Evolutionary conservation across 2,113 vertebrate species (phyloP), one percentile per base, ranked within the genome.

Genomic region (Ictidomys tridecemlineatus): DNA sequence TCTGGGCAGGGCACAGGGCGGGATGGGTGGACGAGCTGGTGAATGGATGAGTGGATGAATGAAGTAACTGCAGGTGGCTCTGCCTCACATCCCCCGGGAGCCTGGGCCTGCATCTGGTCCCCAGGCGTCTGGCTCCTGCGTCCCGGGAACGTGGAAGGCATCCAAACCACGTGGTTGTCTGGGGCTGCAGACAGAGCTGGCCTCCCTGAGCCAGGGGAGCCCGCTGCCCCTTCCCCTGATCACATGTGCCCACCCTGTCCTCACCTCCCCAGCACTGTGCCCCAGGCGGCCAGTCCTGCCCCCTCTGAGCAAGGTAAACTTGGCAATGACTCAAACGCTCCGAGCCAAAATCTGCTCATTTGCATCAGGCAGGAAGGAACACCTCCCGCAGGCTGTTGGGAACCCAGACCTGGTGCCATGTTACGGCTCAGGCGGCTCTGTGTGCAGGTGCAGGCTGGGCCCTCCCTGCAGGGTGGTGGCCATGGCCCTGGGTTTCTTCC

Each of bases 291-390:
- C 37, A 1, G 34, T 37, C 28, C 61, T 10, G 45, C 34, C 13
- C 1, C 24, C 0, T 10, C 39, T 4, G 16, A 51, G 48, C 84
- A 14, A 1, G 4, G 0, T 6, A 34, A 32, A 9, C 24, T 6
- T 61, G 20, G 76, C 1, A 61, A 11, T 0, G 42, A 32, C 5
- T 56, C 34, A 5, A 28, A 5, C 24, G 32, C 26, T 65, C 39
- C 13, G 48, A 56, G 42, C 51, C 2, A 8, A 26, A 30, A 34
- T 22, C 24, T 63, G 65, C 32, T 85, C 53, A 5, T 48, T 11
- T 78, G 84, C 65, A 12, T 20, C 42, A 51, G 11, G 24, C n/a
- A 76, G n/a, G 32, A 26, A 39, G 39, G 56, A 24, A 12, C 16
- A 3, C 13, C n/a, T 18, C 37, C 24, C n/a, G 11, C 10, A 32